Evolutionary conservation across 2,113 vertebrate genomes (phyloP), one percentile per base, ranked within the genome.

Genomic region (Perca schrenkii): DNA sequence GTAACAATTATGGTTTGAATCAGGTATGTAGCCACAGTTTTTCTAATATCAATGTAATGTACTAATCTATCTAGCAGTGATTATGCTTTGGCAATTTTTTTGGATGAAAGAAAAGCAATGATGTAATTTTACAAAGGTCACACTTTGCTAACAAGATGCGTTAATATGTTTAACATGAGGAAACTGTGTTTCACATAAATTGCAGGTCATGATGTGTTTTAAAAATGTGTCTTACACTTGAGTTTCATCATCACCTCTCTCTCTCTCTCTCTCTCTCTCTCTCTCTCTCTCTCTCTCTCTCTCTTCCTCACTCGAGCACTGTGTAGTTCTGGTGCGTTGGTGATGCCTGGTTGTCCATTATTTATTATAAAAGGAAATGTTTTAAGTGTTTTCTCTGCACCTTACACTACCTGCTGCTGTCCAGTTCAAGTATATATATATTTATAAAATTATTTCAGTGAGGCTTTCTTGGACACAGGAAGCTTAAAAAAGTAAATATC

Each of bases 231-330:
- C 80, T 95, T 93, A 91, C 94, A 85, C 83, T 90, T 74, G 73
- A 84, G 86, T 95, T 94, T 92, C 93, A 93, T 94, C 93, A 94
- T 94, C 90, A 91, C 77, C 86, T 86, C 83, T 74, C 69, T 70
- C n/a, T 61, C 47, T 31, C 31, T 31, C 31, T 31, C 47, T 54
- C 25, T 15, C 66, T 54, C 79, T 69, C 60, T 56, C 72, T 70
- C n/a, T n/a, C n/a, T n/a, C n/a, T n/a, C n/a, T n/a, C 52, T 46
- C 72, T 58, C 22, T 53, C 47, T 22, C 53, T 61, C 53, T 43
- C 69, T 4, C 65, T 53, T 21, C 68, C 77, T 70, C 56, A 47
- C 62, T 60, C 52, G 6, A 58, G 83, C 40, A 36, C 49, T 54
- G 49, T 1, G 4, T 67, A 40, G 25, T 69, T 83, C 47, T 87